phyloP scores from a whole-genome alignment of 2,797 vertebrate species.

The Hydrolagus colliei region DNA sequence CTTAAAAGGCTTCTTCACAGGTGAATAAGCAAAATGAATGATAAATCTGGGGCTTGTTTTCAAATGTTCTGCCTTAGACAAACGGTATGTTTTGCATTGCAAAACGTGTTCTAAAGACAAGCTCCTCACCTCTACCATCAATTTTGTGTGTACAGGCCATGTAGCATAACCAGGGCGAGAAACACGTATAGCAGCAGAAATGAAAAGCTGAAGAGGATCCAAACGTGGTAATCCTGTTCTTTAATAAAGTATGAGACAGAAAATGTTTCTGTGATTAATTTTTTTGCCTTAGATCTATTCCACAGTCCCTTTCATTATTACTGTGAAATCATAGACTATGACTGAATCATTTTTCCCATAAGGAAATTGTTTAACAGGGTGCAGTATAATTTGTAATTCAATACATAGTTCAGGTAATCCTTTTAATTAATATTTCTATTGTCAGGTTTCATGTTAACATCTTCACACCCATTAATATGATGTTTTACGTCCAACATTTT shows the following conservation, averaged over 20 bases:
- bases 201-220: background rate
- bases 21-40: slow-evolving; percentile 45
- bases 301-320: background rate
- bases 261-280: background rate
- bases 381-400: too few relatives aligned
- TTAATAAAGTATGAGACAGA: too few relatives aligned
- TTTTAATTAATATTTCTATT: too few relatives aligned
- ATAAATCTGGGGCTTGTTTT: slow-evolving; percentile 35
- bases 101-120: slow-evolving; percentile 39
- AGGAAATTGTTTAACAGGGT: slow-evolving; percentile 38
- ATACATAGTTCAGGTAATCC: too few relatives aligned
- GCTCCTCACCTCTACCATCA: background rate
- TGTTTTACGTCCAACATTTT: too few relatives aligned
- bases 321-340: background rate
- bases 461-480: too few relatives aligned
- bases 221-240: background rate
- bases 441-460: too few relatives aligned
- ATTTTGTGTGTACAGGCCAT: background rate
- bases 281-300: background rate
- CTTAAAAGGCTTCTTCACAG: slow-evolving; percentile 42
- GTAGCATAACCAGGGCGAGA: background rate
- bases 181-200: background rate
- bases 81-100: slow-evolving; percentile 40
- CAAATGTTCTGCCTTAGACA: slow-evolving; percentile 36
- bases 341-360: slow-evolving; percentile 38